These are phyloP conservation scores for Patella depressa DNA, from an alignment of 2,888 invertebrate genomes.

Conservation along the genomic window DNA sequence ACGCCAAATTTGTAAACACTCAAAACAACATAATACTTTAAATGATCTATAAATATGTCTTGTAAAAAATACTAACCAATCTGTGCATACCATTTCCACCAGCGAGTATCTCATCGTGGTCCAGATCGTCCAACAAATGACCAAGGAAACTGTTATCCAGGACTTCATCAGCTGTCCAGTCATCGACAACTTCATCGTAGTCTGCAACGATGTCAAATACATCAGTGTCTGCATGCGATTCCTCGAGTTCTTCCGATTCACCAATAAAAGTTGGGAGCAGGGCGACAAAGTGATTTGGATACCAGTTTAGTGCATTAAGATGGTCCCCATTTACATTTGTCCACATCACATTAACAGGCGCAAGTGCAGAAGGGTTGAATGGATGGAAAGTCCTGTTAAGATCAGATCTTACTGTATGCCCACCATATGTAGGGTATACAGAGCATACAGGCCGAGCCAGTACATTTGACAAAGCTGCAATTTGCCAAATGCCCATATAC, in stretches of 20 bases:
- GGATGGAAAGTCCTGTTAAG: constrained; percentile 16
- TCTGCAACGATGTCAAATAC: too few species aligned
- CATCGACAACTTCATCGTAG: too few species aligned
- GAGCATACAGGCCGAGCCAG: constrained; percentile 25
- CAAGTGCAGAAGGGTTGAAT: constrained; percentile 37
- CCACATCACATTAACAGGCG: constrained; percentile 29
- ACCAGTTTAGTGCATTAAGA: background rate
- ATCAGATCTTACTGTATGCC: constrained; percentile 32
- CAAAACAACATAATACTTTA: too few species aligned
- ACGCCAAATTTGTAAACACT: too few species aligned
- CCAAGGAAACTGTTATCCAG: too few species aligned
- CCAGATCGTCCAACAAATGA: too few species aligned
- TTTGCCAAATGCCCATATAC: constrained; percentile 35
- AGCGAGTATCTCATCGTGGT: too few species aligned
- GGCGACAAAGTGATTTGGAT: background rate
- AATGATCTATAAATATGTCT: too few species aligned
- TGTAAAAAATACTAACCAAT: too few species aligned
- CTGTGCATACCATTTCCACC: too few species aligned
- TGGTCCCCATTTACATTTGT: background rate
- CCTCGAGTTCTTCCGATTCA: background rate
- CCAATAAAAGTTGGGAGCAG: background rate
- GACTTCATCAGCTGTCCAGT: too few species aligned
- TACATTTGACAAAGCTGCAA: constrained; percentile 31
- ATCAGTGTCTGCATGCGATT: background rate
- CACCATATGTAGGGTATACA: constrained; percentile 37